Conservation (phyloP, 2,113 vertebrate genomes). For the Dasyprocta punctata region DNA sequence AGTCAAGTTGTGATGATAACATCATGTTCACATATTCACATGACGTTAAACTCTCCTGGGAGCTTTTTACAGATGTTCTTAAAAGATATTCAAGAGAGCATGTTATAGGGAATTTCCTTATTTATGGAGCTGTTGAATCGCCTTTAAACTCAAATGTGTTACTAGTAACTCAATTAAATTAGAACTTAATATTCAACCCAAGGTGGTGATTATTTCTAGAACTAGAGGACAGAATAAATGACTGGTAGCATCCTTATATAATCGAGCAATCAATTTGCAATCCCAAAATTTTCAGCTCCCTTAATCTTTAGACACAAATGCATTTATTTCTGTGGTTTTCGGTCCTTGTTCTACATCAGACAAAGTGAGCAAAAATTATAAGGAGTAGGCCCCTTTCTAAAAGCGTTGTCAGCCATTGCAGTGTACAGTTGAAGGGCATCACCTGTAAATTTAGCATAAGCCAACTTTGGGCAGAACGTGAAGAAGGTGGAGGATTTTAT, state of each 20-base stretch:
- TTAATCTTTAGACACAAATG: background rate
- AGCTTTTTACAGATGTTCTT: background rate
- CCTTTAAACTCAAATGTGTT: background rate
- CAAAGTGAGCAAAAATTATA: background rate
- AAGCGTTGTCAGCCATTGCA: background rate
- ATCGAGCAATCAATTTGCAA: background rate
- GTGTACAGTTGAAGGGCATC: background rate
- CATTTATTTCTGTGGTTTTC: background rate
- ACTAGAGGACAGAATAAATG: background rate
- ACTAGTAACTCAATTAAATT: background rate
- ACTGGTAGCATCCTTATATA: background rate
- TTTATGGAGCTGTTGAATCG: background rate
- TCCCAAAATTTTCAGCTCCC: background rate
- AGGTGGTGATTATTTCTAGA: background rate
- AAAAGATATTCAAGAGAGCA: background rate
- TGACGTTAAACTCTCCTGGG: background rate
- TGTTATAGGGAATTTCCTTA: background rate
- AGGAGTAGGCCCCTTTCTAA: background rate
- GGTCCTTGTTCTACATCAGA: background rate
- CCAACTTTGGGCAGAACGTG: background rate
- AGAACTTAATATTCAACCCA: background rate
- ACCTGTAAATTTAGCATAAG: background rate
- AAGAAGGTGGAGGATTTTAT: fast-evolving
- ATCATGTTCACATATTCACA: background rate
- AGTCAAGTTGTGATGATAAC: background rate